Conservation (phyloP, 2,888 invertebrate species). For the Nomada flava region DNA sequence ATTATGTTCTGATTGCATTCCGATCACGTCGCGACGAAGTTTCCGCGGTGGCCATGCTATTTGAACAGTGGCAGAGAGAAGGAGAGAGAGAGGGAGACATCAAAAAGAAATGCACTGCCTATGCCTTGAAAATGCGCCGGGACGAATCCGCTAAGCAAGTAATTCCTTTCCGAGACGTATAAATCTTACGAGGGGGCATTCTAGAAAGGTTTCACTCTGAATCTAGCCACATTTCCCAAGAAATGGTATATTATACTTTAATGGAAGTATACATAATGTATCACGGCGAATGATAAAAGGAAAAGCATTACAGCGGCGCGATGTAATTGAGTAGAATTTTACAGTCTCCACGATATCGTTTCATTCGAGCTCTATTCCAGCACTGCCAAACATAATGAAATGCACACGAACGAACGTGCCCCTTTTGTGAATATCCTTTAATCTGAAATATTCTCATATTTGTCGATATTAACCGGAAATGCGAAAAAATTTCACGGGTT, state of each 20-base stretch:
- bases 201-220: slow-evolving; percentile 50
- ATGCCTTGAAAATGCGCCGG: slow-evolving; percentile 32
- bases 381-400: slow-evolving; percentile 56
- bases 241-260: slow-evolving; percentile 59
- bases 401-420: slow-evolving; percentile 59
- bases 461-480: slow-evolving; percentile 48
- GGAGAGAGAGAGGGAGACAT: background rate
- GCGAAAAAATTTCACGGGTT: background rate
- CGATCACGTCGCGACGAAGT: slow-evolving; percentile 38
- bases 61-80: slow-evolving; percentile 13
- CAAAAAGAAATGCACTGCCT: no score
- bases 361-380: slow-evolving; percentile 46
- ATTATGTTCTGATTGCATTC: slow-evolving; percentile 46
- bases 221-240: slow-evolving; percentile 48
- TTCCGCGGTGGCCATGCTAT: slow-evolving; percentile 26
- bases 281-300: slow-evolving; percentile 60
- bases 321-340: slow-evolving; percentile 64
- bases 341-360: slow-evolving; percentile 43
- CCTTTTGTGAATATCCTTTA: background rate
- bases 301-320: slow-evolving; percentile 51
- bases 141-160: slow-evolving; percentile 50
- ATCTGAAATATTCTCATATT: slow-evolving; percentile 29
- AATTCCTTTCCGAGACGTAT: slow-evolving; percentile 55
- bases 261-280: slow-evolving; percentile 67
- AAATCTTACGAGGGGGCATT: slow-evolving; percentile 55